Evolutionary conservation across 2,888 invertebrate genomes (phyloP).

Genomic region (Callosobruchus maculatus): DNA sequence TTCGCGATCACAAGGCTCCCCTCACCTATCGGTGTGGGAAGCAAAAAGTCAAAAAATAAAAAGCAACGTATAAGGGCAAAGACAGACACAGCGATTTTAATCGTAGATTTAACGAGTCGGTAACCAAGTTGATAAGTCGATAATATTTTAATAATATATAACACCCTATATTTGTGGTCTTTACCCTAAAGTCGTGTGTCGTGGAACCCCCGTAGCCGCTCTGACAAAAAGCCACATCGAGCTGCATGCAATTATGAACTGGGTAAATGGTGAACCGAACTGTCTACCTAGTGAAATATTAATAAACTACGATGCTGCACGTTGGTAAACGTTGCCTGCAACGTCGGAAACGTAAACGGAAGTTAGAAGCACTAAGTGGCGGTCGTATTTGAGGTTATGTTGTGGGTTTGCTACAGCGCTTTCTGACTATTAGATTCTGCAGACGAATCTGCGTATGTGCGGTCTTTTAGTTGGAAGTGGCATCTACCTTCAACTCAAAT

Average conservation of each 20-base stretch:
- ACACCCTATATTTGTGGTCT: too few relatives aligned
- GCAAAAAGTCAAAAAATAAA: too few relatives aligned
- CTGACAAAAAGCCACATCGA: too few relatives aligned
- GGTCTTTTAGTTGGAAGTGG: background rate
- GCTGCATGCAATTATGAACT: background rate
- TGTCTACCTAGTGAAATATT: background rate
- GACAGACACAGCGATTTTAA: too few relatives aligned
- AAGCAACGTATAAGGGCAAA: too few relatives aligned
- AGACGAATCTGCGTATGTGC: conserved; percentile 25
- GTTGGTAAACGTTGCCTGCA: background rate
- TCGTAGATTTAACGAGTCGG: too few relatives aligned
- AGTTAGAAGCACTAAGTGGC: background rate
- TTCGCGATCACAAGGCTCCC: too few relatives aligned
- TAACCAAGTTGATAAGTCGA: too few relatives aligned
- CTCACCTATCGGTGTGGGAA: too few relatives aligned
- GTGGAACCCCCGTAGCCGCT: too few relatives aligned
- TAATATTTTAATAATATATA: too few relatives aligned
- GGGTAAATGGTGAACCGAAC: background rate
- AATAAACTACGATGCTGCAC: background rate
- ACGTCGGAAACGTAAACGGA: background rate
- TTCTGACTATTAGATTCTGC: conserved; percentile 31
- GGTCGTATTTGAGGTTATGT: conserved; percentile 24
- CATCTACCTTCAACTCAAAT: conserved; percentile 6
- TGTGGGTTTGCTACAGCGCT: conserved; percentile 32
- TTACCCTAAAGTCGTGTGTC: too few relatives aligned